Base-by-base conservation (phyloP, 2,113 vertebrate species). In the Phalacrocorax carbo region DNA sequence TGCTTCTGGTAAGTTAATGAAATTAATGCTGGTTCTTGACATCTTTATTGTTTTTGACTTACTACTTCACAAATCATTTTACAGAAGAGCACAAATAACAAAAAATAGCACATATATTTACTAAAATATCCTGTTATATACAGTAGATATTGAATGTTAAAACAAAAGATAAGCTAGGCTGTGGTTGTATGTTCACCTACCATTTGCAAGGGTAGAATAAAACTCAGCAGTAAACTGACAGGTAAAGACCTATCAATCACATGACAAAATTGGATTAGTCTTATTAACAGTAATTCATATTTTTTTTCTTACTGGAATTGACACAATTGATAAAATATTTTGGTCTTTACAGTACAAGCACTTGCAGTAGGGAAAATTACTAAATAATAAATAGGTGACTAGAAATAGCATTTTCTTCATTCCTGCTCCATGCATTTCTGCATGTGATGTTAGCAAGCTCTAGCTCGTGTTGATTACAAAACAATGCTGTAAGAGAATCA, bases 21-120 rank as follows among this genome's bases (percentile, higher is more conserved):
- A 97, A 88, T 95, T 75, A 76, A 89, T 84, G 68, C 46, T 83
- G 52, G 77, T 81, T 36, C 52, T 76, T 93, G 65, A 70, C 42
- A 57, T 94, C 44, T 92, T 93, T 73, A 76, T 95, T 89, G 44
- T 13, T 94, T 89, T 90, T 87, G 81, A 81, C 88, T 89, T 80
- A 44, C 10, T 29, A 69, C 27, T 75, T 86, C 87, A 85, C 29
- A 90, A 86, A 85, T 65, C 7, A 88, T 93, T 96, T 90, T 92
- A 77, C 0, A 13, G 58, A 85, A 62, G 34, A 90, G 4, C 48
- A 13, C 20, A 40, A 87, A 58, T 16, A 76, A 84, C 22, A 70
- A 77, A 87, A 95, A 60, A 40, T 34, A 61, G 3, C 11, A 76
- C 29, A 66, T 32, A 15, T 9, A 21, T 83, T 65, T 94, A 52